phyloP scores from a whole-genome alignment of 2,113 vertebrate genomes.

The Ochotona curzoniae region DNA sequence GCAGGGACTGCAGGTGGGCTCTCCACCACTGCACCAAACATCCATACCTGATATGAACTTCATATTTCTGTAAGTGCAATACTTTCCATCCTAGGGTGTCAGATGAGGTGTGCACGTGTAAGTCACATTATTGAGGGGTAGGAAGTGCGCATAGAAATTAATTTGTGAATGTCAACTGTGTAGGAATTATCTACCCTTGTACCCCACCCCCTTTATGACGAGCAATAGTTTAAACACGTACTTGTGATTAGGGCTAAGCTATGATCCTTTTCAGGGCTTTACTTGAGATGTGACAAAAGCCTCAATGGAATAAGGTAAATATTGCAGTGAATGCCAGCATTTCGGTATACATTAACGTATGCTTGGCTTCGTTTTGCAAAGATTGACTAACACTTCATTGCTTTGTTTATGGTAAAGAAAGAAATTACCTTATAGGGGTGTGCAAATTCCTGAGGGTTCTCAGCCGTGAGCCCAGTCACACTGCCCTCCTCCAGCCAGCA shows the following conservation, averaged over 20 bases:
- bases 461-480: conserved; percentile 57
- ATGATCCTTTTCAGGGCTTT: conserved; percentile 47
- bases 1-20: no score
- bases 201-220: conserved; percentile 43
- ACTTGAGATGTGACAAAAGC: conserved; percentile 23
- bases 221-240: conserved; percentile 57
- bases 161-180: conserved; percentile 54
- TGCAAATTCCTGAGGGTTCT: conserved; percentile 77
- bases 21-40: no score
- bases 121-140: background rate
- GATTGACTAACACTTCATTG: conserved; percentile 78
- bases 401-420: conserved; percentile 76
- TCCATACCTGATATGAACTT: conserved; percentile 13
- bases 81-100: conserved; percentile 8
- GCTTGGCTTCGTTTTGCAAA: conserved; percentile 41
- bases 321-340: conserved; percentile 51
- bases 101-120: background rate
- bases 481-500: conserved; percentile 49
- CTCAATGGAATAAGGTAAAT: conserved; percentile 60
- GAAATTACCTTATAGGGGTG: conserved; percentile 86
- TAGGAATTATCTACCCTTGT: background rate
- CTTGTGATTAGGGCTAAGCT: conserved; percentile 39
- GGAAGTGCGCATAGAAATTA: conserved; percentile 39
- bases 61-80: conserved; percentile 18
- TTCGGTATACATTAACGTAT: conserved; percentile 35